These are phyloP conservation scores for Drosophila leontia DNA, from an alignment of 1,140 invertebrate species.

Conservation along the genomic window DNA sequence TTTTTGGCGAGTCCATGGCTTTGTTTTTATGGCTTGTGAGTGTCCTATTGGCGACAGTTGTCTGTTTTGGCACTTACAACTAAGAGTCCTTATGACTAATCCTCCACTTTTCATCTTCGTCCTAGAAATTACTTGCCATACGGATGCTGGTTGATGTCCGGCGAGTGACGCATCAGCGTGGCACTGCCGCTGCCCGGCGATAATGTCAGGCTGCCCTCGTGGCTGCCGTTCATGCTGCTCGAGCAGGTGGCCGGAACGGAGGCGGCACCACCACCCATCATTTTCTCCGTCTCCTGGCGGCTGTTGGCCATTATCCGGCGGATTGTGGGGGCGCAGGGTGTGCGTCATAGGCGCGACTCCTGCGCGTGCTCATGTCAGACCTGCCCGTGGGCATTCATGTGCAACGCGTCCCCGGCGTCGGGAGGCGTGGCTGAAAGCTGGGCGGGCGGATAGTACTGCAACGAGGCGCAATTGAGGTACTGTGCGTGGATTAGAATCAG, in stretches of 20 bases:
- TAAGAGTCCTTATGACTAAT: conserved; percentile 51
- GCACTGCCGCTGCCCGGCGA: conserved; percentile 72
- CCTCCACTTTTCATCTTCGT: conserved; percentile 3
- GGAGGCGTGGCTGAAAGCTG: conserved; percentile 87
- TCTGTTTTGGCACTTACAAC: conserved; percentile 48
- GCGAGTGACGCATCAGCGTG: conserved; percentile 79
- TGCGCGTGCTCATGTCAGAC: conserved; percentile 83
- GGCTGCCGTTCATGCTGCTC: conserved; percentile 48
- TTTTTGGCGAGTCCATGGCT: background rate
- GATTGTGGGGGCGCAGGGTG: conserved; percentile 84
- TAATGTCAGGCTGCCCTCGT: conserved; percentile 63
- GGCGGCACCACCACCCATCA: conserved; percentile 60
- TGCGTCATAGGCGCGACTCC: conserved; percentile 84
- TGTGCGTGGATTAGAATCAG: conserved; percentile 56
- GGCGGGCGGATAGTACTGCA: conserved; percentile 92
- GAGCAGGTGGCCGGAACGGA: conserved; percentile 42
- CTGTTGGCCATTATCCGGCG: conserved; percentile 84
- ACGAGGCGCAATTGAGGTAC: conserved; percentile 84
- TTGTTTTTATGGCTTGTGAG: conserved; percentile 8
- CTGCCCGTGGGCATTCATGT: conserved; percentile 89
- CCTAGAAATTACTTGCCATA: conserved; percentile 75
- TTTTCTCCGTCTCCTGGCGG: conserved; percentile 84
- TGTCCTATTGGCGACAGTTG: background rate
- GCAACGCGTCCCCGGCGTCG: conserved; percentile 89
- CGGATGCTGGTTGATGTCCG: conserved; percentile 78